Conservation (phyloP, 1,140 invertebrate genomes). For the Hetaerina americana region DNA sequence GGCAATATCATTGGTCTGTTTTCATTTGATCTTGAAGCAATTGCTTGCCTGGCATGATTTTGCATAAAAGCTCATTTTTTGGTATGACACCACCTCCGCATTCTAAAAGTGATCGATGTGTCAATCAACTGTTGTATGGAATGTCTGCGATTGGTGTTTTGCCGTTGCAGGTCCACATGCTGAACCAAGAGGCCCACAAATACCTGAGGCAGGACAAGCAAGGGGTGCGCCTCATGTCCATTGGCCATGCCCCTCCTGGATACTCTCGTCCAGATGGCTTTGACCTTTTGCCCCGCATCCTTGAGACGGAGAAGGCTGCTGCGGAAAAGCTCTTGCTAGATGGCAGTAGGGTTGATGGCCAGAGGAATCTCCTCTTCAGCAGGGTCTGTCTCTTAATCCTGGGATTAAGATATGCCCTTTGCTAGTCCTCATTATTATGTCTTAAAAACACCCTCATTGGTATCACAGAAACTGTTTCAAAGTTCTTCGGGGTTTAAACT, state of each 20-base stretch:
- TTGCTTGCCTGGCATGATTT: no score
- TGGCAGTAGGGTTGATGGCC: neutral
- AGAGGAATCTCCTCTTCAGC: no score
- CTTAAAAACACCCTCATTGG: neutral
- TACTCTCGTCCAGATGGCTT: neutral
- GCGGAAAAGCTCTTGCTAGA: neutral
- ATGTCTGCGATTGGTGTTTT: neutral
- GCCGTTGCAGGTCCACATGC: slow-evolving; percentile 41
- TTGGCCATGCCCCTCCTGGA: neutral
- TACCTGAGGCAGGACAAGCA: slow-evolving; percentile 31
- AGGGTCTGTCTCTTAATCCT: no score
- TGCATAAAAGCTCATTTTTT: no score
- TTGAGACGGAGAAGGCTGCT: neutral
- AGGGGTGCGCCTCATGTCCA: neutral
- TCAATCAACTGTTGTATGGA: neutral
- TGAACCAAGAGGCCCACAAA: slow-evolving; percentile 54
- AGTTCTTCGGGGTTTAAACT: neutral
- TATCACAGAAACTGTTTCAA: neutral
- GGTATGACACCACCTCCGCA: neutral
- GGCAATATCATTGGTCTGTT: neutral
- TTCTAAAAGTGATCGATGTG: neutral
- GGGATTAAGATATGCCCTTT: neutral
- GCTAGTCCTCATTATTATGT: neutral
- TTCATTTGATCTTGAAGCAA: neutral
- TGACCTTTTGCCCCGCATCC: neutral